A percentile compares a stretch with the other conserved stretches of the same genome.
phyloP scores from a whole-genome alignment of 1,140 invertebrate genomes.

The Pemphigus obesinymphae region DNA sequence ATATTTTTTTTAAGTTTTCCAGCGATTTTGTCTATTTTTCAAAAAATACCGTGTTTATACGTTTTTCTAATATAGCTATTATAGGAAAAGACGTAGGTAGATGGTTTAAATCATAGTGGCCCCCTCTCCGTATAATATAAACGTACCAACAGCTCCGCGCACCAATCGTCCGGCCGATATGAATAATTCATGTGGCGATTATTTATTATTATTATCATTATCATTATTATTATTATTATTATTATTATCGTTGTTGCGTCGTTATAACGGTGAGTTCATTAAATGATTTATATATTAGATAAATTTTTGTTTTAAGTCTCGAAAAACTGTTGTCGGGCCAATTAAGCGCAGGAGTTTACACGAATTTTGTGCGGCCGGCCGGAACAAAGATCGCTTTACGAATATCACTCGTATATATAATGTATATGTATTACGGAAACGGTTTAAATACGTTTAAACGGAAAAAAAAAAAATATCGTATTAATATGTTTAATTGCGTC shows the following conservation, averaged over 20 bases:
- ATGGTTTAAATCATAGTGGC: too few relatives aligned
- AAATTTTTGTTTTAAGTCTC: not conserved
- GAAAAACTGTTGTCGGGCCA: slow-evolving; percentile 22
- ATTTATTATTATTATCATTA: not conserved
- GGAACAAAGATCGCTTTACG: slow-evolving; percentile 37
- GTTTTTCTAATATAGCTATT: too few relatives aligned
- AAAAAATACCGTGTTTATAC: too few relatives aligned
- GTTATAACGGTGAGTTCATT: not conserved
- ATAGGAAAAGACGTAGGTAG: too few relatives aligned
- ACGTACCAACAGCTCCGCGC: too few relatives aligned
- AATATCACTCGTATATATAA: too few relatives aligned
- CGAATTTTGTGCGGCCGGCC: slow-evolving; percentile 26
- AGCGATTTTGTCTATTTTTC: too few relatives aligned
- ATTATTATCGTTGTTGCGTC: not conserved
- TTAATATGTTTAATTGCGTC: not conserved
- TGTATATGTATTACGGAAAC: slow-evolving; percentile 16
- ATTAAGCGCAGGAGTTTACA: slow-evolving; percentile 21
- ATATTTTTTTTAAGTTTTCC: too few relatives aligned
- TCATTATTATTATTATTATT: not conserved
- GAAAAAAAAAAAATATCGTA: not conserved
- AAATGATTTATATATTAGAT: slow-evolving; percentile 23
- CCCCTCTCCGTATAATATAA: too few relatives aligned
- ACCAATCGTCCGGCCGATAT: not conserved
- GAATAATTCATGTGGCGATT: slow-evolving; percentile 29
- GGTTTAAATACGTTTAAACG: slow-evolving; percentile 26